Conservation (phyloP, 2,113 vertebrate genomes). For the Pundamilia nyererei region DNA sequence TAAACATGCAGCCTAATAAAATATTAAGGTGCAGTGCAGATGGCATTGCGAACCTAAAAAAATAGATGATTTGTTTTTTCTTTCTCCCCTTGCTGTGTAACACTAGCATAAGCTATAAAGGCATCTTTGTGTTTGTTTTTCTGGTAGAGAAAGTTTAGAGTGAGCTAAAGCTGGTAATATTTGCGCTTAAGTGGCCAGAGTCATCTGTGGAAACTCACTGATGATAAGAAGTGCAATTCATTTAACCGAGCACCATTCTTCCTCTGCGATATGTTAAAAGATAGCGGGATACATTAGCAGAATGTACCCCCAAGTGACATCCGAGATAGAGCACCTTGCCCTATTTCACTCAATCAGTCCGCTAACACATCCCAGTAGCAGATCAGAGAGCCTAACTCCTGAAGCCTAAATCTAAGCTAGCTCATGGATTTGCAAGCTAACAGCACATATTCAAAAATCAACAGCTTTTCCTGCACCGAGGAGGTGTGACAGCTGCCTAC, state of each 20-base stretch:
- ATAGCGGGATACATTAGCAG: conserved; percentile 61
- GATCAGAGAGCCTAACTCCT: conserved; percentile 15
- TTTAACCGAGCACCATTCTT: conserved; percentile 29
- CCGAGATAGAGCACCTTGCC: conserved; percentile 55
- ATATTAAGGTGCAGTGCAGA: conserved; percentile 65
- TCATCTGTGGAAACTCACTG: conserved; percentile 5
- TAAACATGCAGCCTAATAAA: conserved; percentile 69
- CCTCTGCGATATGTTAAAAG: conserved; percentile 56
- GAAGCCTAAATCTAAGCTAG: conserved; percentile 13
- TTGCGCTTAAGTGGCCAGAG: conserved; percentile 7
- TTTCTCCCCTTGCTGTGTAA: not conserved
- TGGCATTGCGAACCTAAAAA: conserved; percentile 39
- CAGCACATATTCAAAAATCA: not conserved
- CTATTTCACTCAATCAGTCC: conserved; percentile 67
- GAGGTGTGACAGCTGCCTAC: not conserved
- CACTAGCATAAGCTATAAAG: not conserved
- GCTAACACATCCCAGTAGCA: conserved; percentile 38
- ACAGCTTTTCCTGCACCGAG: not conserved
- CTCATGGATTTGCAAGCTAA: conserved; percentile 17
- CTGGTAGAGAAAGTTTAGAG: not conserved
- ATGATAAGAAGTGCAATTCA: conserved; percentile 2
- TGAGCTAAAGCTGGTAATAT: conserved; percentile 4
- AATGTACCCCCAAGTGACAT: conserved; percentile 62
- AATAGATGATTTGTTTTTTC: conserved; percentile 4
- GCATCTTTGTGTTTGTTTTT: not conserved